Conservation (phyloP, 2,113 vertebrate species). For the Archilochus colubris region DNA sequence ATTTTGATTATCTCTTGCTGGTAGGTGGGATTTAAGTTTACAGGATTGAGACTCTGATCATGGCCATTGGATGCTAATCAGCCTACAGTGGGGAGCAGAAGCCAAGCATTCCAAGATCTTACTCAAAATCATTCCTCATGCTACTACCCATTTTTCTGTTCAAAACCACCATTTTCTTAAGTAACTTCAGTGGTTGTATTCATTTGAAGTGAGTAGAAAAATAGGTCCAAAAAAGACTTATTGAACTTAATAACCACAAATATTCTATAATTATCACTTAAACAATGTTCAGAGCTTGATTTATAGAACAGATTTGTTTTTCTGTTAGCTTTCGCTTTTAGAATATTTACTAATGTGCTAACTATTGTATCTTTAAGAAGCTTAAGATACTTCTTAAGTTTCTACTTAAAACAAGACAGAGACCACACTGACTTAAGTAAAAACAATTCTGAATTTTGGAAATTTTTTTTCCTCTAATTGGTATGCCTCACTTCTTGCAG, state of each 20-base stretch:
- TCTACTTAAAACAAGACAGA: neutral
- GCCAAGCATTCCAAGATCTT: neutral
- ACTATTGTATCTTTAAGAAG: neutral
- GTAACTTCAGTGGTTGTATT: neutral
- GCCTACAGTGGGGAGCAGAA: neutral
- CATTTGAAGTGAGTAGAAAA: neutral
- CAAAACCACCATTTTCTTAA: neutral
- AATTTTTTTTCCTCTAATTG: neutral
- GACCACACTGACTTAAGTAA: neutral
- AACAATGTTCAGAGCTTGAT: neutral
- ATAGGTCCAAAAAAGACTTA: neutral
- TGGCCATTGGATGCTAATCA: neutral
- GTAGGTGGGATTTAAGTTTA: neutral
- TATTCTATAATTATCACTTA: neutral
- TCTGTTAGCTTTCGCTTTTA: neutral
- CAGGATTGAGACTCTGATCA: neutral
- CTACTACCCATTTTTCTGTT: neutral
- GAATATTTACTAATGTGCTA: neutral
- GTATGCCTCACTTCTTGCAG: neutral
- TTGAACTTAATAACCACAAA: neutral
- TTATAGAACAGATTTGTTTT: neutral
- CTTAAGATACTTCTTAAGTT: neutral
- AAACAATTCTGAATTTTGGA: neutral
- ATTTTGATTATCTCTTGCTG: neutral
- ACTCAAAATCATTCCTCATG: neutral